A percentile compares a stretch with the other conserved stretches of the same genome.
These are phyloP conservation scores for Congeria kusceri DNA, from an alignment of 2,888 invertebrate genomes.

Conservation along the genomic window DNA sequence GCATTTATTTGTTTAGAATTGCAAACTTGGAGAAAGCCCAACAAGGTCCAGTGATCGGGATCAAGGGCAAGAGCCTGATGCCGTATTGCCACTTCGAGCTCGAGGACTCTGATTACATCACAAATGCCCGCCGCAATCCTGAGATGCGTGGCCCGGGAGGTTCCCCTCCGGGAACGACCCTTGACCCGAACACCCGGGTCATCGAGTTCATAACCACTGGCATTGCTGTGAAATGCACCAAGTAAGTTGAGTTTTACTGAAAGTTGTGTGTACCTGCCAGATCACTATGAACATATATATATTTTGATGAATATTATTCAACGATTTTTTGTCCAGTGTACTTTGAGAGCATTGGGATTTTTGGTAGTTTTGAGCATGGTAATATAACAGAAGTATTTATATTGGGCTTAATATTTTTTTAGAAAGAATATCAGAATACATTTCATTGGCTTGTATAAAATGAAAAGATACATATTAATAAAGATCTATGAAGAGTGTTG, in stretches of 20 bases:
- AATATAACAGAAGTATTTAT: no score
- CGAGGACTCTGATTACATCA: conserved; percentile 89
- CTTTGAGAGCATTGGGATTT: no score
- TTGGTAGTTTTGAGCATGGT: no score
- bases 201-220: conserved; percentile 90
- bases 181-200: conserved; percentile 87
- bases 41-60: conserved; percentile 81
- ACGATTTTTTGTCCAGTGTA: no score
- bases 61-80: conserved; percentile 88
- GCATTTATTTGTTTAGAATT: conserved; percentile 74
- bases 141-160: conserved; percentile 83
- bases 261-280: background rate
- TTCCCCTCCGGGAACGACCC: conserved; percentile 81
- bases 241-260: conserved; percentile 68
- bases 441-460: no score
- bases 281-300: no score
- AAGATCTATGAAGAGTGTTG: no score
- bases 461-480: no score
- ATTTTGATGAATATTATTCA: no score
- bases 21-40: conserved; percentile 82
- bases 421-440: no score
- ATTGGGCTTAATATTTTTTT: no score
- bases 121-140: conserved; percentile 83
- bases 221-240: conserved; percentile 85
- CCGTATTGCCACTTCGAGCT: conserved; percentile 91